Evolutionary conservation across 2,113 vertebrate genomes (phyloP).

Genomic region (Tenebrosternarchus preto): DNA sequence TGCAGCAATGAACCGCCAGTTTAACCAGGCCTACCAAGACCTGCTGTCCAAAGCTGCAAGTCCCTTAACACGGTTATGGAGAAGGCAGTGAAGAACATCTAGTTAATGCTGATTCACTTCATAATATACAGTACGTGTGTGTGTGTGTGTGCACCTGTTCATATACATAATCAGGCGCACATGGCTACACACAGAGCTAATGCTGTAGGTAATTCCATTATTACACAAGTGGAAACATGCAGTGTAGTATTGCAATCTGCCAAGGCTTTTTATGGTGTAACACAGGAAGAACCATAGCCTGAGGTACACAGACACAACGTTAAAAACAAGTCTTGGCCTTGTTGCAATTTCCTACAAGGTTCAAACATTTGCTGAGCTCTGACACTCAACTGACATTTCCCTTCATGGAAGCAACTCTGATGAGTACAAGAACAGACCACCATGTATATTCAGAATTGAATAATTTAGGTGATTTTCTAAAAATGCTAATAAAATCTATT

Average conservation of each 20-base stretch:
- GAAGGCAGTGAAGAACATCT: background rate
- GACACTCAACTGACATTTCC: background rate
- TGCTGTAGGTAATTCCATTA: background rate
- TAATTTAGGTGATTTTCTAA: too few relatives aligned
- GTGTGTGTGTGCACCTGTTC: too few relatives aligned
- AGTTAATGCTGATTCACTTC: background rate
- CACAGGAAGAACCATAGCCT: background rate
- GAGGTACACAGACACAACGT: background rate
- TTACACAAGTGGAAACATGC: slow-evolving; percentile 15
- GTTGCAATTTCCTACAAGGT: background rate
- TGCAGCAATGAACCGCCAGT: slow-evolving; percentile 84
- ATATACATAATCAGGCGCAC: too few relatives aligned
- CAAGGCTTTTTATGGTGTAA: background rate
- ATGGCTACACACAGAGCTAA: background rate
- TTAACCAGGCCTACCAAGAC: slow-evolving; percentile 77
- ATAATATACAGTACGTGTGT: too few relatives aligned
- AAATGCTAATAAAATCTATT: too few relatives aligned
- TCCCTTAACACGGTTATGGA: slow-evolving; percentile 60
- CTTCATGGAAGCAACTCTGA: background rate
- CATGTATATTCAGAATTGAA: too few relatives aligned
- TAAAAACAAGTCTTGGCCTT: background rate
- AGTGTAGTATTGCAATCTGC: background rate
- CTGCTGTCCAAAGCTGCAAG: slow-evolving; percentile 64
- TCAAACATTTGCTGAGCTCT: background rate
- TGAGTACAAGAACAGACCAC: background rate